Evolutionary conservation across 2,113 vertebrate species (phyloP).

Genomic region (Carassius auratus): DNA sequence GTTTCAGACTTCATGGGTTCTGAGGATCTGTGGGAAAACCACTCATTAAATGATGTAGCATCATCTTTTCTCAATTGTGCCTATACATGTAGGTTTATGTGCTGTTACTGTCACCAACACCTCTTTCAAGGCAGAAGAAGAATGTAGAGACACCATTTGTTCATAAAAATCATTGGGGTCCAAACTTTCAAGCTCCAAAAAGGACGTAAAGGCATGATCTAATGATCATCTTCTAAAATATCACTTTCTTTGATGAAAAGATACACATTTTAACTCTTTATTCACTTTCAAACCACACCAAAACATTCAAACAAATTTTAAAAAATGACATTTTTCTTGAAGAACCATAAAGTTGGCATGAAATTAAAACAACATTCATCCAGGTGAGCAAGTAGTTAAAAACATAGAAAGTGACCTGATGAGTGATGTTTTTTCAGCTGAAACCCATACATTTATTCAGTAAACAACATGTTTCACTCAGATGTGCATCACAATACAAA

Average conservation of each 20-base stretch:
- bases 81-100: conserved; percentile 13
- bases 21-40: not conserved
- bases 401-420: no score
- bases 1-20: no score
- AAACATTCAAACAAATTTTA: not conserved
- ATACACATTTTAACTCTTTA: not conserved
- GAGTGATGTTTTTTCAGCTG: no score
- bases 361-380: no score
- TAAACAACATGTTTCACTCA: no score
- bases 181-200: not conserved
- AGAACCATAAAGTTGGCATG: not conserved
- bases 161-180: not conserved
- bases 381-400: no score
- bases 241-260: not conserved
- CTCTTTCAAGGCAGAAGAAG: conserved; percentile 14
- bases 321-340: not conserved
- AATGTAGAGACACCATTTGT: conserved; percentile 31
- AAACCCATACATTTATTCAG: no score
- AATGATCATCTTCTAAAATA: no score
- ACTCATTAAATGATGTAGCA: conserved; percentile 35
- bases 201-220: not conserved
- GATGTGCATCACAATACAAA: no score
- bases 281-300: not conserved
- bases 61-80: conserved; percentile 31
- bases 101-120: not conserved